These are phyloP conservation scores for Diabrotica undecimpunctata DNA, from an alignment of 1,140 invertebrate genomes.

Conservation along the genomic window DNA sequence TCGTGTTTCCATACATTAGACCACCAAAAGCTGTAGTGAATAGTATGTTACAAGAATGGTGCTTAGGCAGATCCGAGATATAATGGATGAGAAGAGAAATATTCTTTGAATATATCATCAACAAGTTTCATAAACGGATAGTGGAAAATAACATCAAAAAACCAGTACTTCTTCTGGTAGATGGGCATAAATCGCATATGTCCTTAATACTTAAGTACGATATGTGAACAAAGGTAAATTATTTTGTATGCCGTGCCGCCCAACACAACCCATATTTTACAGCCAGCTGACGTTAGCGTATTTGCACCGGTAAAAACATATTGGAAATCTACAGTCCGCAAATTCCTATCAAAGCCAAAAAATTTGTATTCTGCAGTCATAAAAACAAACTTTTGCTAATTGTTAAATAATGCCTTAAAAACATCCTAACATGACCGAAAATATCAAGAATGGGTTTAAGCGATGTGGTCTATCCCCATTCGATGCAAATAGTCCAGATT, in stretches of 20 bases:
- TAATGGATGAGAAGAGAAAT: conserved; percentile 42
- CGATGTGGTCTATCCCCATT: conserved; percentile 3
- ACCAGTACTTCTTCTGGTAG: conserved; percentile 36
- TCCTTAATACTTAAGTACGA: conserved; percentile 5
- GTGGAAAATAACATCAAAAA: conserved; percentile 26
- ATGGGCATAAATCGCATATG: conserved; percentile 14
- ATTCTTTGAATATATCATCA: conserved; percentile 27
- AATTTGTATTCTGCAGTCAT: conserved; percentile 9
- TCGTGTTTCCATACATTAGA: too few relatives aligned
- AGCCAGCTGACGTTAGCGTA: too few relatives aligned
- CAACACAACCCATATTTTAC: neutral
- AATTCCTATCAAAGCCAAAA: conserved; percentile 14
- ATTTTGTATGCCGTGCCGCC: conserved; percentile 3
- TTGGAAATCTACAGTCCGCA: conserved; percentile 1
- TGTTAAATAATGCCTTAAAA: conserved; percentile 14
- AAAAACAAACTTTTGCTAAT: conserved; percentile 11
- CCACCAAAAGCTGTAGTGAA: too few relatives aligned
- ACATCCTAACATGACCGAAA: conserved; percentile 1
- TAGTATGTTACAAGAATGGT: too few relatives aligned
- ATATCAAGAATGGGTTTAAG: conserved; percentile 4
- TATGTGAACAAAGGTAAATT: neutral
- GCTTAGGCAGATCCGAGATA: conserved; percentile 40
- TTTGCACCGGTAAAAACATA: neutral
- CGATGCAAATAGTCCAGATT: conserved; percentile 4
- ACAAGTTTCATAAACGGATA: conserved; percentile 22